These are phyloP conservation scores for Poecilia velifera DNA, from an alignment of 2,797 vertebrate species.

Conservation along the genomic window DNA sequence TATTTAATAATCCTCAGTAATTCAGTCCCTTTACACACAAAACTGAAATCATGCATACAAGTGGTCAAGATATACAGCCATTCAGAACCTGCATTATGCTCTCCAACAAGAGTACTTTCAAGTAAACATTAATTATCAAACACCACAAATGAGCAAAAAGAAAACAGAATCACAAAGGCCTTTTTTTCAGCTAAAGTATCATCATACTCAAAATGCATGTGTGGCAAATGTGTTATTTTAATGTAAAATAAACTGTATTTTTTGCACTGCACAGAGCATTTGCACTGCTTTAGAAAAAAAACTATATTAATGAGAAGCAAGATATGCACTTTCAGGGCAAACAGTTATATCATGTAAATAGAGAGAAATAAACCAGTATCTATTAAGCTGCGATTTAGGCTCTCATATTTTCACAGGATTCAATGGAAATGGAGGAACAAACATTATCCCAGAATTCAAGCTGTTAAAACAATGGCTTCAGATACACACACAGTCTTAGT, in stretches of 20 bases:
- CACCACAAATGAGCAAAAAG: background rate
- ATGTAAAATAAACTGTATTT: background rate
- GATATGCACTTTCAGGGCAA: background rate
- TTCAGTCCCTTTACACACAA: background rate
- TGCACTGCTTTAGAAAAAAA: background rate
- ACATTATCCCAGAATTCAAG: background rate
- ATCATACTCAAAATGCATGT: background rate
- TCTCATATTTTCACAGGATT: background rate
- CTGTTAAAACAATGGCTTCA: background rate
- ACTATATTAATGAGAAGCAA: background rate
- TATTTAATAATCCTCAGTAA: background rate
- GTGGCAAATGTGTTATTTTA: background rate
- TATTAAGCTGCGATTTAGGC: background rate
- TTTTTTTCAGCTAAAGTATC: background rate
- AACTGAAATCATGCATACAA: conserved; percentile 14
- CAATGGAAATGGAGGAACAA: background rate
- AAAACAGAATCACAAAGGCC: background rate
- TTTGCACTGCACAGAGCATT: background rate
- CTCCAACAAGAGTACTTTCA: background rate
- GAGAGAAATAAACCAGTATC: background rate
- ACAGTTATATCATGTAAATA: background rate
- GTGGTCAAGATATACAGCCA: background rate
- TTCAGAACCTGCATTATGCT: background rate
- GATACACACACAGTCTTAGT: background rate
- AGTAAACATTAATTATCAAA: background rate